phyloP scores from a whole-genome alignment of 2,797 vertebrate species.

The Eremophila alpestris region DNA sequence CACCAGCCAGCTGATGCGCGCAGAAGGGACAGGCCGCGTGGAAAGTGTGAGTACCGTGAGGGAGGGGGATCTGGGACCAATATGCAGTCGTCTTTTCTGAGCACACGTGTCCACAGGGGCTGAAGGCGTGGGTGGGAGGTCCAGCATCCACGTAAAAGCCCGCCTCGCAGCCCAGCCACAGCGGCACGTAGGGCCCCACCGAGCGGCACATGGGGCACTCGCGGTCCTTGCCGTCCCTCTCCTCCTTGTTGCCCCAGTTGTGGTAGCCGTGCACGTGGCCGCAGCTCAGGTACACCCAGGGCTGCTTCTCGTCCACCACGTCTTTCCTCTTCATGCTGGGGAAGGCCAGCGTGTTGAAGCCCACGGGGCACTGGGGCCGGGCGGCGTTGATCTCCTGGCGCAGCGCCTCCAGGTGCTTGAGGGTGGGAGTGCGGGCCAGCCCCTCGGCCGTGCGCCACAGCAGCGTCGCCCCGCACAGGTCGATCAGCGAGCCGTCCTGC shows the following conservation, averaged over 20 bases:
- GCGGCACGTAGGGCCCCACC: slow-evolving; percentile 92
- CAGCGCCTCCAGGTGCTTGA: slow-evolving; percentile 96
- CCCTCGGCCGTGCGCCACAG: slow-evolving; percentile 97
- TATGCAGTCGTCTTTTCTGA: slow-evolving; percentile 96
- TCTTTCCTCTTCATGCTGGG: slow-evolving; percentile 98
- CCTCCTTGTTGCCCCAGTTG: slow-evolving; percentile 94
- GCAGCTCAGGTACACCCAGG: slow-evolving; percentile 96
- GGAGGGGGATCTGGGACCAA: slow-evolving; percentile 97
- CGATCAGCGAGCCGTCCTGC: slow-evolving; percentile 94
- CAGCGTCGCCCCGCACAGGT: slow-evolving; percentile 94
- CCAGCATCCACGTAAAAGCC: slow-evolving; percentile 96
- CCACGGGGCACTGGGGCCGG: slow-evolving; percentile 95
- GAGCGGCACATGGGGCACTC: slow-evolving; percentile 98
- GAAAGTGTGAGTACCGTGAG: slow-evolving; percentile 97
- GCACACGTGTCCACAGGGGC: slow-evolving; percentile 94
- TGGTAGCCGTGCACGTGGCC: slow-evolving; percentile 98
- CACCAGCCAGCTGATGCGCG: slow-evolving; percentile 91
- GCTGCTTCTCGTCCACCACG: slow-evolving; percentile 96
- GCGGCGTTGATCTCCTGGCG: slow-evolving; percentile 97
- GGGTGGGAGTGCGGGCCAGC: slow-evolving; percentile 91
- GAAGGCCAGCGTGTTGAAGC: slow-evolving; percentile 98
- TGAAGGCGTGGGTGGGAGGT: slow-evolving; percentile 94
- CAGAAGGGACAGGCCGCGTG: slow-evolving; percentile 98
- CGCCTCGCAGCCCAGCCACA: slow-evolving; percentile 96
- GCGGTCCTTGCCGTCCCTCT: slow-evolving; percentile 86